These are phyloP conservation scores for Microtus obscurus DNA, from an alignment of 2,797 vertebrate genomes.

Conservation along the genomic window DNA sequence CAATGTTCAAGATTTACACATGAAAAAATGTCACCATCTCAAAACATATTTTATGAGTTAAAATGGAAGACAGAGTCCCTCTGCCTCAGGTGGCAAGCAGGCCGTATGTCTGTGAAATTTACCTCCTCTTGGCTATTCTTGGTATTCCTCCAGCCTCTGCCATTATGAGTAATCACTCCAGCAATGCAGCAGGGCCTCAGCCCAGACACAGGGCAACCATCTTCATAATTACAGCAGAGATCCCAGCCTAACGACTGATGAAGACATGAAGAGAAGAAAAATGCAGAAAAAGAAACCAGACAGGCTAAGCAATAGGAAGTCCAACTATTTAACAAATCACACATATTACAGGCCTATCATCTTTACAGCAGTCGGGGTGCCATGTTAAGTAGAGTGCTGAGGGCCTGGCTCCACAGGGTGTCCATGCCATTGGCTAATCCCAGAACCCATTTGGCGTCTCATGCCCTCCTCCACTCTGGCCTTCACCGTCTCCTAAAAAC, in stretches of 20 bases:
- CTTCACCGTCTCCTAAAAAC: background rate
- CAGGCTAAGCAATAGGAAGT: background rate
- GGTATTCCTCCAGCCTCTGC: slow-evolving; percentile 56
- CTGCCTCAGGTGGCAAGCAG: slow-evolving; percentile 59
- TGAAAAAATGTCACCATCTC: slow-evolving; percentile 79
- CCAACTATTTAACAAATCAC: slow-evolving; percentile 54
- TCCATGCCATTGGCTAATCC: rapidly evolving
- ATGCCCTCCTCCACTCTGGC: background rate
- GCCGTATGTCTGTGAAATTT: slow-evolving; percentile 80
- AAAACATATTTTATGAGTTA: slow-evolving; percentile 82
- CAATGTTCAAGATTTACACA: slow-evolving; percentile 78
- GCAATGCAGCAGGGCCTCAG: background rate
- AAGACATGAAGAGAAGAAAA: background rate
- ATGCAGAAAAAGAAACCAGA: background rate
- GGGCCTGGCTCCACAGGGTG: rapidly evolving
- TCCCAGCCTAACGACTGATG: slow-evolving; percentile 17
- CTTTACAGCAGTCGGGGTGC: background rate
- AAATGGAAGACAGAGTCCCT: slow-evolving; percentile 80
- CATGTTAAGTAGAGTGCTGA: rapidly evolving
- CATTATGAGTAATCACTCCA: slow-evolving; percentile 60
- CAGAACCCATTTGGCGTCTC: background rate
- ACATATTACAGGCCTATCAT: background rate
- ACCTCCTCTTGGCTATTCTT: slow-evolving; percentile 57
- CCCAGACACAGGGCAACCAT: background rate
- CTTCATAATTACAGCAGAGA: slow-evolving; percentile 27